phyloP scores from a whole-genome alignment of 64 coral and sea anemone species.

The Montipora foliosa region DNA sequence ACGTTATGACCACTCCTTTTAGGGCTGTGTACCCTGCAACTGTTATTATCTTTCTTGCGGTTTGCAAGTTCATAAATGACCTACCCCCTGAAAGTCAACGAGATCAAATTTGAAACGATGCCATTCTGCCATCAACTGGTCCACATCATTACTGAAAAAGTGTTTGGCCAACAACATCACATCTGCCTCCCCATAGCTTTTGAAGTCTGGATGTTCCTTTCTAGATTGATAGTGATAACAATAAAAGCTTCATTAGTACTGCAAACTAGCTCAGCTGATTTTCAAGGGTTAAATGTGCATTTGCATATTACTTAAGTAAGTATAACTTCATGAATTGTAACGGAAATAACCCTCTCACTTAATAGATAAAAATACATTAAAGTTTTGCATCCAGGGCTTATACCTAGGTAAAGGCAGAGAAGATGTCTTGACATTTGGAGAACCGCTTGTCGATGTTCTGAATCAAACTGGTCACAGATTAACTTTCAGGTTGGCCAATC shows the following conservation, averaged over 20 bases:
- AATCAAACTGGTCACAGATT: constrained; percentile 37
- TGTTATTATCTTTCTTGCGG: neutral
- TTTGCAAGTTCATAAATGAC: neutral
- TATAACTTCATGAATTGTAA: neutral
- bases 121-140: constrained; percentile 36
- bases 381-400: neutral
- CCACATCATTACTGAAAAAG: constrained; percentile 16
- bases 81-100: constrained; percentile 35
- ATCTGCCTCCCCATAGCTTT: constrained; percentile 26
- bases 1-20: too few species aligned
- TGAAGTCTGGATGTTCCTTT: constrained; percentile 7
- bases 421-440: constrained; percentile 38
- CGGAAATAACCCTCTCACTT: neutral
- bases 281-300: neutral
- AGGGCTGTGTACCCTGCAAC: neutral
- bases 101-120: constrained; percentile 44
- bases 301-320: neutral
- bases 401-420: constrained; percentile 23
- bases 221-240: constrained; percentile 6
- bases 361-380: neutral
- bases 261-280: neutral
- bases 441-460: constrained; percentile 42
- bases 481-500: constrained; percentile 40
- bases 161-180: constrained; percentile 29
- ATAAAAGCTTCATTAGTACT: neutral